A percentile compares a stretch with the other conserved stretches of the same genome.
phyloP scores from a whole-genome alignment of 92 coral and sea anemone species.

The Zoanthus sociatus region DNA sequence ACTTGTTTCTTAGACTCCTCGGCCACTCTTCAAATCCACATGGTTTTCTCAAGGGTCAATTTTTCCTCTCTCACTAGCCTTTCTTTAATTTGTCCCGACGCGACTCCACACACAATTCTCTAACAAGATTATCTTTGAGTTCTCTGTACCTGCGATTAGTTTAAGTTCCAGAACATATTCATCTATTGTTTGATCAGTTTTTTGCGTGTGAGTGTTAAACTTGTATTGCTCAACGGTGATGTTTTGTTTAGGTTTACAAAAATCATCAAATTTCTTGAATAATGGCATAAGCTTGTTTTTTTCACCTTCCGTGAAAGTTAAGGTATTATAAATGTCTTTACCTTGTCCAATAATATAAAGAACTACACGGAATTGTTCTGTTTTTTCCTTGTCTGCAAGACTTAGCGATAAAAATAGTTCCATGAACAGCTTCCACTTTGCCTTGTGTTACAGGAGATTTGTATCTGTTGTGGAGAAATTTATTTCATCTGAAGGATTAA shows the following conservation, averaged over 20 bases:
- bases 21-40: background rate
- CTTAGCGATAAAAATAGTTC: conserved; percentile 33
- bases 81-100: conserved; percentile 19
- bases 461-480: conserved; percentile 29
- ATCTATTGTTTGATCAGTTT: conserved; percentile 31
- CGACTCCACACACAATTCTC: conserved; percentile 36
- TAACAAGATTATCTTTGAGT: conserved; percentile 31
- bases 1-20: conserved; percentile 2
- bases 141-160: conserved; percentile 28
- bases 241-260: conserved; percentile 44
- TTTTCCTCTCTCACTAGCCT: conserved; percentile 32
- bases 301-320: conserved; percentile 9
- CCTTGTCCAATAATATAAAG: conserved; percentile 53
- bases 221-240: conserved; percentile 39
- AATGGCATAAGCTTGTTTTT: conserved; percentile 1
- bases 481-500: too few species aligned
- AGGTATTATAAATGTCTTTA: conserved; percentile 44
- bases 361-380: conserved; percentile 34
- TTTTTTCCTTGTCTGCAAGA: conserved; percentile 30
- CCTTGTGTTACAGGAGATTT: conserved; percentile 36
- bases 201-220: conserved; percentile 22
- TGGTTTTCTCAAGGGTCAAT: conserved; percentile 14
- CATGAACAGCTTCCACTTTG: conserved; percentile 44
- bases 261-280: conserved; percentile 39
- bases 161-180: conserved; percentile 43